Evolutionary conservation across 2,797 vertebrate genomes (phyloP).

Genomic region (Lemur catta): DNA sequence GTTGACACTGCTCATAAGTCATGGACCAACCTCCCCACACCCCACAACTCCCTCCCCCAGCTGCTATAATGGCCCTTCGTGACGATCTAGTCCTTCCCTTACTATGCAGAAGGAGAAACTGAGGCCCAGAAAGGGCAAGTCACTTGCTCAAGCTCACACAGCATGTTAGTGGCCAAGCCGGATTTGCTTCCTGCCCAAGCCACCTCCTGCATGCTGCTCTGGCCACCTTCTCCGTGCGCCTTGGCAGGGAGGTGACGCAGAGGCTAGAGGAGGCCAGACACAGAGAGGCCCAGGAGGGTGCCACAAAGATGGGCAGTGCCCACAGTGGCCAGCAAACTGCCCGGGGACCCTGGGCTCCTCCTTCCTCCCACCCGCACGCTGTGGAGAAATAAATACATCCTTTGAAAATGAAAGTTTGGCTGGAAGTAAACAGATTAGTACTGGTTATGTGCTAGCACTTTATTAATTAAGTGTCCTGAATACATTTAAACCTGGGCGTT

Average conservation of each 20-base stretch:
- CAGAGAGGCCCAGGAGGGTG: background rate
- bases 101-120: background rate
- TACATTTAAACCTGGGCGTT: slow-evolving; percentile 82
- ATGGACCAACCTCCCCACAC: background rate
- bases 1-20: background rate
- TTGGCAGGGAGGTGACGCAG: background rate
- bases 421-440: slow-evolving; percentile 85
- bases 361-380: slow-evolving; percentile 52
- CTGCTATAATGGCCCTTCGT: background rate
- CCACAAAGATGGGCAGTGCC: slow-evolving; percentile 5
- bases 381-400: slow-evolving; percentile 73
- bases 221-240: background rate
- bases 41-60: background rate
- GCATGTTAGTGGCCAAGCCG: background rate
- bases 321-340: slow-evolving; percentile 33
- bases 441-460: slow-evolving; percentile 83
- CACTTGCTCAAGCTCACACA: background rate
- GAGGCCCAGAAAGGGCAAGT: background rate
- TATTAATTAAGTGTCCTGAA: slow-evolving; percentile 85
- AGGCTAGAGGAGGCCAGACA: background rate
- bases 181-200: background rate
- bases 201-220: background rate
- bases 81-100: background rate
- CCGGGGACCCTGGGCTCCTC: slow-evolving; percentile 35
- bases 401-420: slow-evolving; percentile 78